Evolutionary conservation across 2,888 invertebrate genomes (phyloP).

Genomic region (Pammene fasciana): DNA sequence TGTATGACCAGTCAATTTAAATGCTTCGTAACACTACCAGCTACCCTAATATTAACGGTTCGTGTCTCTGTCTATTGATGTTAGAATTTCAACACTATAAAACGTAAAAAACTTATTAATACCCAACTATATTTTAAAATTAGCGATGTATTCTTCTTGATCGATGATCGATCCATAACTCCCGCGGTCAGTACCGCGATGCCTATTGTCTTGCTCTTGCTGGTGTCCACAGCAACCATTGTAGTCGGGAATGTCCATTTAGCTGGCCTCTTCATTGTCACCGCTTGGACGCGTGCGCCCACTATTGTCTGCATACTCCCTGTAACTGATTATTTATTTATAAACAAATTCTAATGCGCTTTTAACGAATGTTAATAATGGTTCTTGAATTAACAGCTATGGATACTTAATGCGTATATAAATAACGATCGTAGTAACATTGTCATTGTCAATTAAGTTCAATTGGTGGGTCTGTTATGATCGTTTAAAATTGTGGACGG

Average conservation of each 20-base stretch:
- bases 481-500: not conserved
- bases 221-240: slow-evolving; percentile 54
- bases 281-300: slow-evolving; percentile 55
- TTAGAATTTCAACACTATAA: slow-evolving; percentile 1
- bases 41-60: not conserved
- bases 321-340: slow-evolving; percentile 36
- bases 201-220: slow-evolving; percentile 60
- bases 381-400: slow-evolving; percentile 41
- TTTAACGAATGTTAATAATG: slow-evolving; percentile 55
- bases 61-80: not conserved
- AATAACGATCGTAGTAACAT: slow-evolving; percentile 28
- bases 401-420: slow-evolving; percentile 37
- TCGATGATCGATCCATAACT: slow-evolving; percentile 68
- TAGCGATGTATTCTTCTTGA: slow-evolving; percentile 67
- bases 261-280: slow-evolving; percentile 48
- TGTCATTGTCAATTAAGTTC: slow-evolving; percentile 23
- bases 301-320: slow-evolving; percentile 23
- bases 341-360: slow-evolving; percentile 58
- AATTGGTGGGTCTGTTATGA: slow-evolving; percentile 16
- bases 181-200: slow-evolving; percentile 65
- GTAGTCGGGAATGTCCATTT: slow-evolving; percentile 61
- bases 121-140: slow-evolving; percentile 56
- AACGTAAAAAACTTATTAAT: slow-evolving; percentile 8
- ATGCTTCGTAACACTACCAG: too few species aligned
- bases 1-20: too few species aligned